Evolutionary conservation across 1,140 invertebrate species (phyloP).

Genomic region (Eubasilissa regina): DNA sequence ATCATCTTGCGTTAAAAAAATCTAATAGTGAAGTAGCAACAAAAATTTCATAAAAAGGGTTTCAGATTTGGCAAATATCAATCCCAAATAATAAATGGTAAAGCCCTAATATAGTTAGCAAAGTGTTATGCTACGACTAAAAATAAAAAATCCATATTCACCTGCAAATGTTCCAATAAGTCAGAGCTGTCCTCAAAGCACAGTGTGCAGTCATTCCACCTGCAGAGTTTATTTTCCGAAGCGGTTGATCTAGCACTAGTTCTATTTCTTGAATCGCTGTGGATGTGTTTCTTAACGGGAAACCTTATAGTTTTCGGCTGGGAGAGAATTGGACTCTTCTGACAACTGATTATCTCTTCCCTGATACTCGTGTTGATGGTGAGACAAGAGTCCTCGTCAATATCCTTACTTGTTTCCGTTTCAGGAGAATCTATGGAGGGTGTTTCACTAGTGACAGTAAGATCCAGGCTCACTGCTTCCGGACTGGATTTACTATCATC

Average conservation of each 20-base stretch:
- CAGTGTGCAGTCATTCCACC: constrained; percentile 88
- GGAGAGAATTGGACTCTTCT: constrained; percentile 80
- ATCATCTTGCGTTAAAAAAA: too few species aligned
- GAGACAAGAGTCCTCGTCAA: constrained; percentile 69
- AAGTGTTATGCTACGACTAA: neutral
- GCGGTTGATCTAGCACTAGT: constrained; percentile 54
- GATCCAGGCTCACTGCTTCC: constrained; percentile 39
- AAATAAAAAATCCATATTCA: constrained; percentile 62
- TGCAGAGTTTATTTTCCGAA: constrained; percentile 74
- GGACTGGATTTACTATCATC: constrained; percentile 52
- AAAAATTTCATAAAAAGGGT: too few species aligned
- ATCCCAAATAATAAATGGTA: too few species aligned
- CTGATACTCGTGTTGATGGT: constrained; percentile 68
- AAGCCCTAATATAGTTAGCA: neutral
- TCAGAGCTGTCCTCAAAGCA: constrained; percentile 84
- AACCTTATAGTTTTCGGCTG: constrained; percentile 86
- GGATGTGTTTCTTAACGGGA: constrained; percentile 74
- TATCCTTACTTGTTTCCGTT: constrained; percentile 69
- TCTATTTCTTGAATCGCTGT: constrained; percentile 61
- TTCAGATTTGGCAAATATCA: too few species aligned
- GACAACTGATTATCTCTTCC: constrained; percentile 49
- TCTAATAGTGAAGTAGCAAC: too few species aligned
- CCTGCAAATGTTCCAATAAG: constrained; percentile 92
- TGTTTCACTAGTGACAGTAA: constrained; percentile 40
- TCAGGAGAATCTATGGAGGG: constrained; percentile 68